Evolutionary conservation across 2,113 vertebrate genomes (phyloP).

Genomic region (Sorex fumeus): DNA sequence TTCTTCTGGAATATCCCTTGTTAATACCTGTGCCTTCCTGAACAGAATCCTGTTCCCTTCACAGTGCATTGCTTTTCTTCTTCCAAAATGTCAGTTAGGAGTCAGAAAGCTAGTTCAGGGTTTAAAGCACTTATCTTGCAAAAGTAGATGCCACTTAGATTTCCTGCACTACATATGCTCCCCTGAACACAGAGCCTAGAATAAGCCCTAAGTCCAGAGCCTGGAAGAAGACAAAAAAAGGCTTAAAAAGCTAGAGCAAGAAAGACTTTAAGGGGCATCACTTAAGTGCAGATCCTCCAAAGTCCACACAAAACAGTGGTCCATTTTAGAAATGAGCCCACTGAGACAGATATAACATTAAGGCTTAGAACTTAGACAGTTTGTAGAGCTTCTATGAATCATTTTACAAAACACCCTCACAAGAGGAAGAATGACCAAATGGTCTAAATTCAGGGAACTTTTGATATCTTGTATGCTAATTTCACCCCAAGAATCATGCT

Average conservation of each 20-base stretch:
- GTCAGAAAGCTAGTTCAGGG: too few relatives aligned
- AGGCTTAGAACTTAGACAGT: not conserved
- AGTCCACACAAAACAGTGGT: not conserved
- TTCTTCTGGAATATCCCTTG: constrained; percentile 1
- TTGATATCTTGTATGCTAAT: not conserved
- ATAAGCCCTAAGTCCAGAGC: too few relatives aligned
- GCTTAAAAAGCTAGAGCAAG: too few relatives aligned
- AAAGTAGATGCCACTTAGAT: too few relatives aligned
- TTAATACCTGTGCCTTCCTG: not conserved
- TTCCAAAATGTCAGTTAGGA: not conserved
- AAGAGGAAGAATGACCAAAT: not conserved
- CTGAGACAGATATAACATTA: not conserved
- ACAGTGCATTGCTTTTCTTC: not conserved
- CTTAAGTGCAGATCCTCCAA: not conserved
- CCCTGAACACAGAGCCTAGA: too few relatives aligned
- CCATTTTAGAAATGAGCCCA: not conserved
- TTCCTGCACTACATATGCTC: too few relatives aligned
- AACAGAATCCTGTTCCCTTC: not conserved
- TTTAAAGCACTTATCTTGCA: too few relatives aligned
- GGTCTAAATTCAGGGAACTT: not conserved
- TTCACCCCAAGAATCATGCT: not conserved
- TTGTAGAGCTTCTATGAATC: not conserved
- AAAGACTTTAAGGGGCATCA: not conserved
- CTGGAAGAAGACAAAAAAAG: too few relatives aligned
- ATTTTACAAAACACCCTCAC: not conserved